Conservation (phyloP, 2,888 invertebrate species). For the Pyrrhosoma nymphula region DNA sequence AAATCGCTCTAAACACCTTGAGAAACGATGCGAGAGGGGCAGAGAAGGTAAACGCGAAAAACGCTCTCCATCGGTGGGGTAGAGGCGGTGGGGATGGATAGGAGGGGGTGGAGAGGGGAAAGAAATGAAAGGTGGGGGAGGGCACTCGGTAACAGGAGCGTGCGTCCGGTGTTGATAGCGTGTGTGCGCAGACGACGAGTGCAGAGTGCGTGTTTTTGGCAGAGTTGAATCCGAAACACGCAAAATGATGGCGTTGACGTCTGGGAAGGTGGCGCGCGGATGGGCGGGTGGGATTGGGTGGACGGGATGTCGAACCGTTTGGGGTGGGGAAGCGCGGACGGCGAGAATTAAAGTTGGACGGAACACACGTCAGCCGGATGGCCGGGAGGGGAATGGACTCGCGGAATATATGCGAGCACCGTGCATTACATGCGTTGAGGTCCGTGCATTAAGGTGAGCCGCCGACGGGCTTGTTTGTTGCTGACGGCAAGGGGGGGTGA, state of each 20-base stretch:
- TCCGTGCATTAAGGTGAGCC: constrained; percentile 18
- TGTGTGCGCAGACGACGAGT: no score
- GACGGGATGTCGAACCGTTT: background rate
- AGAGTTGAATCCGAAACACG: constrained; percentile 19
- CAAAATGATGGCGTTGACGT: background rate
- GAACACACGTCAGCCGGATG: background rate
- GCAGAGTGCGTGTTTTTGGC: constrained; percentile 11
- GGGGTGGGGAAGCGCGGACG: background rate
- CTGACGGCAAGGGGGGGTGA: no score
- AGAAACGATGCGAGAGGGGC: no score
- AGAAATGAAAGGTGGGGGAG: no score
- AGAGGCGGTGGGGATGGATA: no score
- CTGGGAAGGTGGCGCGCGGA: background rate
- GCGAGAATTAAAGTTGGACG: background rate
- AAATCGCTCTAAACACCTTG: no score
- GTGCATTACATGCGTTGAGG: background rate
- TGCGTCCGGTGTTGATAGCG: background rate
- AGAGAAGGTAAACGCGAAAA: no score
- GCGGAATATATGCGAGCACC: no score
- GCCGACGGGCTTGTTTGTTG: no score
- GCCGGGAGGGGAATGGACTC: background rate
- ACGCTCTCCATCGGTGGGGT: no score
- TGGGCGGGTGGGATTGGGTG: background rate
- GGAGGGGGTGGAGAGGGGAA: no score
- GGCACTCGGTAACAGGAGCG: no score